A percentile compares a stretch with the other conserved stretches of the same genome.
These are phyloP conservation scores for Rhabdornis inornatus DNA, from an alignment of 2,113 vertebrate species.

Conservation along the genomic window DNA sequence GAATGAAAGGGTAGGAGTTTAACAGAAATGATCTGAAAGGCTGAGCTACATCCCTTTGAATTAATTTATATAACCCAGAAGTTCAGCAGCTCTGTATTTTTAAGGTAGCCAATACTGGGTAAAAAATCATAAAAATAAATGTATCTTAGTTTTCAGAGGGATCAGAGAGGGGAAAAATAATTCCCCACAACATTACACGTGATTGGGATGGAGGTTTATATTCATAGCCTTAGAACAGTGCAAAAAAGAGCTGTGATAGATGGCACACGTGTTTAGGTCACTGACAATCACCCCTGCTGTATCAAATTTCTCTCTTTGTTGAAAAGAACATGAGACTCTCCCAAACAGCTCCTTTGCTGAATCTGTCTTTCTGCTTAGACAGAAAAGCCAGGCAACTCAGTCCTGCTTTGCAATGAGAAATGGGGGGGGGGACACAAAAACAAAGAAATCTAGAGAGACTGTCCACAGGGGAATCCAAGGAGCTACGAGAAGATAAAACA, in stretches of 20 bases:
- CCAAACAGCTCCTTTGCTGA: not conserved
- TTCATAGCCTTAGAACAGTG: not conserved
- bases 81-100: not conserved
- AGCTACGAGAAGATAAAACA: not conserved
- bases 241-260: not conserved
- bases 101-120: not conserved
- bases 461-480: not conserved
- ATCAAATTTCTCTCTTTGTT: not conserved
- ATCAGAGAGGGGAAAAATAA: not conserved
- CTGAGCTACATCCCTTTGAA: not conserved
- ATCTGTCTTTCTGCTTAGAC: not conserved
- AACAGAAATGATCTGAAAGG: not conserved
- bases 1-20: not conserved
- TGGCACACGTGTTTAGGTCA: accelerated
- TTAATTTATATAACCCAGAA: not conserved
- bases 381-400: not conserved
- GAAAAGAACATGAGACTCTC: not conserved
- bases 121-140: not conserved
- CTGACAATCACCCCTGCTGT: not conserved
- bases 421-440: not conserved
- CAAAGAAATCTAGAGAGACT: not conserved
- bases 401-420: not conserved
- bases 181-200: not conserved
- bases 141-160: not conserved
- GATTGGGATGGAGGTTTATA: not conserved